Percentiles rank a stretch among this genome's conserved stretches.
Conservation (phyloP, 2,797 vertebrate species). For the Salmo trutta region DNA sequence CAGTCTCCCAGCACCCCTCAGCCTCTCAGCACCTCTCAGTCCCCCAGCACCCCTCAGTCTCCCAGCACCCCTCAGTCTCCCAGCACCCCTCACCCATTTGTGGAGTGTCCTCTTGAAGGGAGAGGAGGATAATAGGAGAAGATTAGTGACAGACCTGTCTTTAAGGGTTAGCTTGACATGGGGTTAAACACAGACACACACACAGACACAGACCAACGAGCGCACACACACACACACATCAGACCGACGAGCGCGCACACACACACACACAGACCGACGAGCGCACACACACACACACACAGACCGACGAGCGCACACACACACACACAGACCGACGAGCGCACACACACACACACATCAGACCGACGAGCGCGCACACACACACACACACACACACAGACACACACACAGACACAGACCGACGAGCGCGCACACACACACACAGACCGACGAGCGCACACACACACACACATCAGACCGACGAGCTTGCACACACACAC, state of each 20-base stretch:
- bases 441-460: constrained; percentile 61
- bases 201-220: too few species aligned
- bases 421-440: neutral
- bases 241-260: neutral
- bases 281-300: neutral
- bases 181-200: constrained; percentile 31
- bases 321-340: neutral
- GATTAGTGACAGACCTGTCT: constrained; percentile 54
- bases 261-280: constrained; percentile 60
- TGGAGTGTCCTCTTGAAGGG: constrained; percentile 73
- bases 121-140: constrained; percentile 44
- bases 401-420: too few species aligned
- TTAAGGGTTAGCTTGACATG: constrained; percentile 53
- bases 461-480: neutral
- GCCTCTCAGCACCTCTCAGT: too few species aligned
- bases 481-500: constrained; percentile 68
- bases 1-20: too few species aligned
- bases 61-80: too few species aligned
- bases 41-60: too few species aligned
- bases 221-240: too few species aligned
- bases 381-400: too few species aligned
- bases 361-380: too few species aligned
- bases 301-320: constrained; percentile 61
- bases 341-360: constrained; percentile 50
- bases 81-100: constrained; percentile 6